phyloP scores from a whole-genome alignment of 2,113 vertebrate genomes.

The Sebastes schlegelii region DNA sequence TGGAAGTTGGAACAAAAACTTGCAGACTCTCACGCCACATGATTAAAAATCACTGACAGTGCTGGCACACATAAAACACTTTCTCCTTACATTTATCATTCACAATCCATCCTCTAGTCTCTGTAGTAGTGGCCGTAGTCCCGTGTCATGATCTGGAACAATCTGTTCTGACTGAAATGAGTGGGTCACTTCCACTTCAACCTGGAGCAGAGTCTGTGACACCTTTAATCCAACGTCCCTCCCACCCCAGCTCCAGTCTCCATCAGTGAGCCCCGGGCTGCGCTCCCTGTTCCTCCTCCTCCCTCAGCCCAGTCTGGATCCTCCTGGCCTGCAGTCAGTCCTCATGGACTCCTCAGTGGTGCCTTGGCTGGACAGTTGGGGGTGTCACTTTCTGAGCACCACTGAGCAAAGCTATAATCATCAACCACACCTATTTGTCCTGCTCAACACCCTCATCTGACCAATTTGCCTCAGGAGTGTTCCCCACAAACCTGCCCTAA shows the following conservation, averaged over 20 bases:
- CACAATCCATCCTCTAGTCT: conserved; percentile 2
- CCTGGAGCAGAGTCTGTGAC: conserved; percentile 44
- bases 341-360: background rate
- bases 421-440: conserved; percentile 31
- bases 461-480: background rate
- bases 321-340: conserved; percentile 21
- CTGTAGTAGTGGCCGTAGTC: background rate
- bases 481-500: conserved; percentile 18
- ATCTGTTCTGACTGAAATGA: conserved; percentile 54
- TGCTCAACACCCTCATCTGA: background rate
- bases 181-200: conserved; percentile 44
- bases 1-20: conserved; percentile 7
- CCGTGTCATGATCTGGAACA: conserved; percentile 48
- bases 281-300: conserved; percentile 15
- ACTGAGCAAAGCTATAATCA: conserved; percentile 6
- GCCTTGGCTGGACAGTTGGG: conserved; percentile 1
- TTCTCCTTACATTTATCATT: background rate
- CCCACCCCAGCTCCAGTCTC: conserved; percentile 2
- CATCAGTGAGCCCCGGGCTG: background rate
- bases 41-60: background rate
- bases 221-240: conserved; percentile 27
- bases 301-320: background rate
- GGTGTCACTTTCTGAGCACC: background rate
- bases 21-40: conserved; percentile 2
- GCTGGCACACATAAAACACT: background rate